Base-by-base conservation (phyloP, 2,797 vertebrate genomes). In the Chromis chromis region DNA sequence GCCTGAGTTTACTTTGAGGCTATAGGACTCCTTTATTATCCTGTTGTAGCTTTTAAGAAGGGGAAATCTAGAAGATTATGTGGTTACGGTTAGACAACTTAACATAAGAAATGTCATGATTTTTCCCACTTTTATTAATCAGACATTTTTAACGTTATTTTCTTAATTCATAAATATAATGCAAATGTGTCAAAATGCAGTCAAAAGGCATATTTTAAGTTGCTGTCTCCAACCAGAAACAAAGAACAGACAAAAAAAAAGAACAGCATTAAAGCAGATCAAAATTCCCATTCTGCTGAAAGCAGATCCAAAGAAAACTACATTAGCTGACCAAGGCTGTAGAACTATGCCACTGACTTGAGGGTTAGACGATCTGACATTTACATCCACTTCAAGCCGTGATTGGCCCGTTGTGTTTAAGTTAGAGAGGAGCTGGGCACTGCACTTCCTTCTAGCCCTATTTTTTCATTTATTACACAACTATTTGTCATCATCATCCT, bases 321-420 rank as follows among this genome's bases (percentile, higher is more conserved):
- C 25, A 54, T 16, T 0, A 55, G 13, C 0, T 22, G 0, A 28
- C 22, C 0, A 33, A 12, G 28, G 31, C 24, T 54, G 25, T 27
- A 25, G 4, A 60, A 52, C 21, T 36, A 19, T 11, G 36, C 16
- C 50, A 62, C 57, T 65, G 14, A 63, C 22, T 22, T 28, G 12
- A 56, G 27, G 25, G 59, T 1, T 8, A 54, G 14, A 55, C 57
- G 16, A 56, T 63, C 33, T 62, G 40, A 28, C 44, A 62, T 48
- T 49, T 17, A 11, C 33, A 36, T 10, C 2, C 10, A 36, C 33
- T 36, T 36, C 33, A 36, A 36, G 33, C 9, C 33, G 6, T 11
- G 62, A 24, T 17, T 64, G 48, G 28, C 10, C 16, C 24, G 46
- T 36, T 11, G 22, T 5, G 22, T 53, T 40, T 24, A 53, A 24